Conservation (phyloP, 2,888 invertebrate genomes). For the Trachelus iudaicus region DNA sequence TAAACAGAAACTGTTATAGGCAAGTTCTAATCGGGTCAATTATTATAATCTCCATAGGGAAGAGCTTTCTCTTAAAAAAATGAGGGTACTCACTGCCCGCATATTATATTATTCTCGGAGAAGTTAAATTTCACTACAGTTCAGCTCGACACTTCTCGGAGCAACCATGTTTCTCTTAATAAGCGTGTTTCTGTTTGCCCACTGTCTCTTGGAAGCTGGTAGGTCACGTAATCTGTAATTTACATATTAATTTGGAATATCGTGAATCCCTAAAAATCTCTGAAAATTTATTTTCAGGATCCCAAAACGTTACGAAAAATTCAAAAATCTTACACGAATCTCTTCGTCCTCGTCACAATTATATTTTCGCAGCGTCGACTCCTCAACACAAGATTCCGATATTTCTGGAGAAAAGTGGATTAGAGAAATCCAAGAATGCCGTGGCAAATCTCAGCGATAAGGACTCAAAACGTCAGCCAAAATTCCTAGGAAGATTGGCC, state of each 20-base stretch:
- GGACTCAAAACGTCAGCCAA: constrained; percentile 29
- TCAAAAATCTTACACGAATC: not conserved
- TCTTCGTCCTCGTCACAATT: not conserved
- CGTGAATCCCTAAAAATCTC: not conserved
- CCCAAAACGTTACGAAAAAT: not conserved
- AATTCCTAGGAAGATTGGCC: constrained; percentile 49
- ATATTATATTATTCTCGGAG: constrained; percentile 11
- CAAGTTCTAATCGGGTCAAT: not conserved
- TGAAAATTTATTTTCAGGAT: not conserved
- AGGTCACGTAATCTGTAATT: not conserved
- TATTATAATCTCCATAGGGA: not conserved
- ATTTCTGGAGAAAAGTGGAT: not conserved
- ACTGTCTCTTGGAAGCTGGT: constrained; percentile 11
- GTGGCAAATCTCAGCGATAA: not conserved
- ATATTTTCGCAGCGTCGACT: not conserved
- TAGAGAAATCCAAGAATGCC: not conserved
- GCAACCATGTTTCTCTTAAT: constrained; percentile 11
- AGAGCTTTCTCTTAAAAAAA: constrained; percentile 14
- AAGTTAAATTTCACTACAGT: not conserved
- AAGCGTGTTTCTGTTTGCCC: constrained; percentile 1
- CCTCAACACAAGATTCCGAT: not conserved
- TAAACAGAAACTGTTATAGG: not conserved
- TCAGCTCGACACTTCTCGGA: constrained; percentile 1
- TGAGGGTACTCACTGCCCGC: constrained; percentile 19
- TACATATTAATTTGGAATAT: not conserved